Base-by-base conservation (phyloP, 2,113 vertebrate species). In the Pao palembangensis region DNA sequence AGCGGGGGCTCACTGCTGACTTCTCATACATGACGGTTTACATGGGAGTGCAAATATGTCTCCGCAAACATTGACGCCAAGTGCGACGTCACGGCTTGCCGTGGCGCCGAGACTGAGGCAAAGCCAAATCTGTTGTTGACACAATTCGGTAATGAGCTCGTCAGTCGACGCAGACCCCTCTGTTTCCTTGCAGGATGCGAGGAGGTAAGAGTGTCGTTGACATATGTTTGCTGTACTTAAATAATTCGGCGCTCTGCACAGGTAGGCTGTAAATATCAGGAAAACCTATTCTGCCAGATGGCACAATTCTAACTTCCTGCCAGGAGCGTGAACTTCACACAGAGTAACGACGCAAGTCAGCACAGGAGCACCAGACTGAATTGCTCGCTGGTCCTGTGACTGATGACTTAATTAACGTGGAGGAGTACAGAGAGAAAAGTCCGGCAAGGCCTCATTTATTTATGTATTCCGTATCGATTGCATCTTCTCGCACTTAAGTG, bases 361-460 rank as follows among this genome's bases (percentile, higher is more conserved):
- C 79, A 81, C 67, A 69, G 58, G 71, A 72, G 63, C 77, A 78
- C 71, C 75, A 69, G 74, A 85, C 74, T 73, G 75, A 69, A 85
- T 83, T 74, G 73, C 78, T 86, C 76, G 70, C 85, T 83, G 67
- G 75, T 78, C 77, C 67, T 52, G 61, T 79, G 83, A 82, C 69
- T 74, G 86, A 90, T 81, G 73, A 84, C 73, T 86, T 85, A 85
- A 89, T 90, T 89, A 88, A 85, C 73, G 66, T 67, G 50, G 80
- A 80, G 75, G 67, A 67, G 57, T 75, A 78, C 63, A 58, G 76
- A 75, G 63, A 79, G 64, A 77, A 69, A 80, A 84, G 71, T 69
- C 67, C 65, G 63, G 84, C 71, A 68, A 41, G n/a, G 67, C 80
- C 74, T 64, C 67, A 81, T 81, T 84, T 79, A 80, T 89, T 84